These are phyloP conservation scores for Opisthocomus hoazin DNA, from an alignment of 2,113 vertebrate genomes.

Conservation along the genomic window DNA sequence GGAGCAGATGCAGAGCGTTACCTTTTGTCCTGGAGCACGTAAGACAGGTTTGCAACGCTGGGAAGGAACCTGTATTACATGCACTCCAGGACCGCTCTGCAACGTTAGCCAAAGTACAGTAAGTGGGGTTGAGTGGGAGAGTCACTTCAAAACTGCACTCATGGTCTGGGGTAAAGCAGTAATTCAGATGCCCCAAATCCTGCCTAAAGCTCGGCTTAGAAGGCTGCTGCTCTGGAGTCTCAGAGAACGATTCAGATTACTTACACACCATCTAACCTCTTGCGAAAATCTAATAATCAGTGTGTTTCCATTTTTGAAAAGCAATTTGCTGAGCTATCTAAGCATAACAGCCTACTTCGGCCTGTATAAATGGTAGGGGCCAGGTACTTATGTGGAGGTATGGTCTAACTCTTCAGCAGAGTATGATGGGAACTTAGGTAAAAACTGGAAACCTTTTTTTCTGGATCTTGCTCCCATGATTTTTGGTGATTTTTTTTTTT, in stretches of 20 bases:
- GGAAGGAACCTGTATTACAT: not conserved
- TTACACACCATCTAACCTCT: not conserved
- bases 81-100: not conserved
- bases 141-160: not conserved
- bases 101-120: fast-evolving
- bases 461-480: not conserved
- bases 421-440: not conserved
- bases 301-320: not conserved
- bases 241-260: not conserved
- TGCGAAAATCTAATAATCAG: not conserved
- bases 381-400: not conserved
- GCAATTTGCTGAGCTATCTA: not conserved
- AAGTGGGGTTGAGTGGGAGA: fast-evolving
- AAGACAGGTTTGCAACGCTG: fast-evolving
- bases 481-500: not conserved
- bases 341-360: not conserved
- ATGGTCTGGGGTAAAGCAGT: not conserved
- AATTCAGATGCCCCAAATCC: not conserved
- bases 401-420: not conserved
- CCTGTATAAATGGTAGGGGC: not conserved
- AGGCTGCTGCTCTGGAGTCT: not conserved
- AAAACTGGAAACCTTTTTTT: not conserved
- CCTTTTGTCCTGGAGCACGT: fast-evolving
- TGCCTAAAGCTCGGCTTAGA: not conserved
- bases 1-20: not conserved